Base-by-base conservation (phyloP, 2,113 vertebrate genomes). In the Callospermophilus lateralis region DNA sequence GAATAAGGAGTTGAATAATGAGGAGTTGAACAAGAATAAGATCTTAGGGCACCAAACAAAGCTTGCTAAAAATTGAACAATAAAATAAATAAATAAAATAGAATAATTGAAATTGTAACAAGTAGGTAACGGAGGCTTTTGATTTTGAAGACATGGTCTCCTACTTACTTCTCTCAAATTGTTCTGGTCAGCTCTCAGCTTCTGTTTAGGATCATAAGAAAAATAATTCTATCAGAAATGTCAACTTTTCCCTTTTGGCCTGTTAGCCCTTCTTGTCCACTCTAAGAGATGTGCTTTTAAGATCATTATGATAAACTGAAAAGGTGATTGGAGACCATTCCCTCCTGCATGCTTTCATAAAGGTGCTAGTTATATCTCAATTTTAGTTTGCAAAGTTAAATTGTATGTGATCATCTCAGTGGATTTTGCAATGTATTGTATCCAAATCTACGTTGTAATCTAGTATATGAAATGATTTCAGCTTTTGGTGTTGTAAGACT, bases 51-150 rank as follows among this genome's bases (percentile, higher is more conserved):
- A 76, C 55, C 55, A 53, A 90, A 96, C 81, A 97, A 90, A 97
- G 73, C 67, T 92, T 96, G 55, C 16, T 96, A 94, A 97, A 45
- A 96, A 91, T 74, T 58, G 85, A 90, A 83, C 78, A 85, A 68
- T n/a, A 45, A 87, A 72, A 51, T 30, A 79, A 83, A 73, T 34
- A 73, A 83, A 86, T 55, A 67, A 81, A 93, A 73, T 90, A 22
- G 67, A 97, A 87, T 77, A 28, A 92, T 74, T 67, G 79, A 63
- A 85, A 84, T 80, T 79, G 15, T 34, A 88, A 72, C 37, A 70
- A 13, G 7, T 5, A 76, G n/a, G 63, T 30, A 92, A 95, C 94
- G 63, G 12, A 96, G 24, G n/a, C n/a, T 30, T 63, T 78, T 26
- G 22, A 48, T 26, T 95, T 96, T 81, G 9, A 42, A 77, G 42